Evolutionary conservation across 2,113 vertebrate genomes (phyloP), one percentile per base, ranked within the genome.

Genomic region (crab-eating macaque (Macaca fascicularis)): DNA sequence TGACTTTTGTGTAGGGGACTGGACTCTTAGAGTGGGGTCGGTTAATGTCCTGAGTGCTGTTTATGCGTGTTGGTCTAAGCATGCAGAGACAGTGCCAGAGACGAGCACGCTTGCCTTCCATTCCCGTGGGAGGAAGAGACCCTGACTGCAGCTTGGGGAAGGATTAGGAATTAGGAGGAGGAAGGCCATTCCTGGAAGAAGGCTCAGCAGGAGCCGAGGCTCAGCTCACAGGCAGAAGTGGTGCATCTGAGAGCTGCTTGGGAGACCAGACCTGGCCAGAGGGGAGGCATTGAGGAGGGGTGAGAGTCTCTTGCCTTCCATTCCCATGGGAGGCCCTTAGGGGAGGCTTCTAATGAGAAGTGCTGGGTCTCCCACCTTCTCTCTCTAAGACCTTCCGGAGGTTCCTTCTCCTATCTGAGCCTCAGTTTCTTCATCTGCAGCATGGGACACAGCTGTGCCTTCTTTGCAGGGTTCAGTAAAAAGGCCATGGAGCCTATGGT

Each of bases 401-500:
- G 35, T 0, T 1, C 0, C 38, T n/a, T 57, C 61, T 38, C 0
- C 69, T 84, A 23, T 9, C 16, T 7, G 69, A 57, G 69, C 43
- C 43, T 74, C 69, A 2, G 59, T 35, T 67, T 69, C 48, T 45
- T 32, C 52, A 1, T 19, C 90, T 43, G 30, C 14, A 38, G 40
- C 52, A 1, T 0, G 7, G 22, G 48, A 1, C 20, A 8, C 0
- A 0, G 45, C 2, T 7, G 74, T 2, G 6, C 25, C 43, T 10
- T 17, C 67, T 90, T 8, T 43, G n/a, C 59, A 2, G 70, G 10
- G 27, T 23, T 55, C 20, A 8, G 2, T 4, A 55, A 52, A 9
- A 22, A 45, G 67, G 20, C 25, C 45, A 0, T 0, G 0, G 38
- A 6, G 38, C 22, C 27, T 3, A 8, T 8, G 22, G 85, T 40